Conservation (phyloP, 1,140 invertebrate species). For the Asobara japonica region DNA sequence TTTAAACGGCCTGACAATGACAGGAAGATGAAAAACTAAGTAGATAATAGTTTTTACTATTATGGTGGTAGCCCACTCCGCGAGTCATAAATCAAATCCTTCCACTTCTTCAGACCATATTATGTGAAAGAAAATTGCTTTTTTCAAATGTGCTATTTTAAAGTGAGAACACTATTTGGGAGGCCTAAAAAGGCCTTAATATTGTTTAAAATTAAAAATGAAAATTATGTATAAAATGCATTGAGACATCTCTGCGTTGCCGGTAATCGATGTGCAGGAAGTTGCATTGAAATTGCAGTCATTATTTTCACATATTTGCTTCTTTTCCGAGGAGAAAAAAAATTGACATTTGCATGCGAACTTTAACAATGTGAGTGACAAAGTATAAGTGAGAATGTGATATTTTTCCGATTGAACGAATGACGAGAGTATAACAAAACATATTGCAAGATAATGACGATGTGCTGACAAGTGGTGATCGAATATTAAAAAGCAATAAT, state of each 20-base stretch:
- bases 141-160: neutral
- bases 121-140: neutral
- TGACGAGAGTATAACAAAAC: neutral
- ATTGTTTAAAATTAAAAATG: neutral
- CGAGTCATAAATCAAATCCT: neutral
- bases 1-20: neutral
- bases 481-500: neutral
- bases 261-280: neutral
- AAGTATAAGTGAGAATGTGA: neutral
- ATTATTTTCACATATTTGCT: neutral
- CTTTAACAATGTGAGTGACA: neutral
- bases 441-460: neutral
- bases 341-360: neutral
- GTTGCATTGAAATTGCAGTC: neutral
- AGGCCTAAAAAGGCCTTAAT: neutral
- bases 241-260: neutral
- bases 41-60: neutral
- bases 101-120: neutral
- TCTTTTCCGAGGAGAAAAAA: neutral
- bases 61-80: neutral
- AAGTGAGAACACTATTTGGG: neutral
- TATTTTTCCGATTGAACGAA: neutral
- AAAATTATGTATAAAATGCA: constrained; percentile 1
- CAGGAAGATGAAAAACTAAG: neutral
- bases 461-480: neutral